phyloP scores from a whole-genome alignment of 2,888 invertebrate species.

The Agrochola lota region DNA sequence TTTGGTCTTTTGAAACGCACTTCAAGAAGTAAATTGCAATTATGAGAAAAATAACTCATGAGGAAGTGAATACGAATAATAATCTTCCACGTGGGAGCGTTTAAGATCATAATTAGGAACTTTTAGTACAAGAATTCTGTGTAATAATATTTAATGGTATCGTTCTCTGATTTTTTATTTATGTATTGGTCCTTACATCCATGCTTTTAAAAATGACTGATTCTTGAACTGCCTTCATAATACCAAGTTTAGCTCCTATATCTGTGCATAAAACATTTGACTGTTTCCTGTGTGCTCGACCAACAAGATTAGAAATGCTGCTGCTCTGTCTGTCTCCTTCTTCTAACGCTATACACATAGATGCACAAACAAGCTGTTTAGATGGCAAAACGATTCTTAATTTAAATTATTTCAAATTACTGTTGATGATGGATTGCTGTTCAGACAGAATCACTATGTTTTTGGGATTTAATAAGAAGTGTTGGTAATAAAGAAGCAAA shows the following conservation, averaged over 20 bases:
- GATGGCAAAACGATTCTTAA: slow-evolving; percentile 71
- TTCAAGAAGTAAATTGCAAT: not conserved
- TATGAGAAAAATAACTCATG: not conserved
- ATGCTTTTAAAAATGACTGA: too few species aligned
- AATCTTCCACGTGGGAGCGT: not conserved
- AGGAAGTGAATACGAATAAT: not conserved
- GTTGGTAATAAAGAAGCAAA: not conserved
- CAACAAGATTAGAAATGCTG: slow-evolving; percentile 85
- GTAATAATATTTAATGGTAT: not conserved
- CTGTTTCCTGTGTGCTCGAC: slow-evolving; percentile 85
- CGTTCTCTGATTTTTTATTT: not conserved
- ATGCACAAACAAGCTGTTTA: slow-evolving; percentile 75
- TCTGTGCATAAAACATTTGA: slow-evolving; percentile 76
- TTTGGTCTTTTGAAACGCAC: slow-evolving; percentile 65
- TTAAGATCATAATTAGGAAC: not conserved
- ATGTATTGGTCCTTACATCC: not conserved
- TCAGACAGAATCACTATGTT: not conserved
- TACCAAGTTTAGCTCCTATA: slow-evolving; percentile 74
- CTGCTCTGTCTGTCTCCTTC: slow-evolving; percentile 82
- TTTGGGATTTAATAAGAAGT: not conserved
- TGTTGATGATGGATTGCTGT: slow-evolving; percentile 38
- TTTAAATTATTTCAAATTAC: not conserved
- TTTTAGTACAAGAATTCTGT: not conserved
- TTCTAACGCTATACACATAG: slow-evolving; percentile 76
- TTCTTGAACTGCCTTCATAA: slow-evolving; percentile 30